Evolutionary conservation across 2,888 invertebrate species (phyloP).

Genomic region (Drosophila birchii): DNA sequence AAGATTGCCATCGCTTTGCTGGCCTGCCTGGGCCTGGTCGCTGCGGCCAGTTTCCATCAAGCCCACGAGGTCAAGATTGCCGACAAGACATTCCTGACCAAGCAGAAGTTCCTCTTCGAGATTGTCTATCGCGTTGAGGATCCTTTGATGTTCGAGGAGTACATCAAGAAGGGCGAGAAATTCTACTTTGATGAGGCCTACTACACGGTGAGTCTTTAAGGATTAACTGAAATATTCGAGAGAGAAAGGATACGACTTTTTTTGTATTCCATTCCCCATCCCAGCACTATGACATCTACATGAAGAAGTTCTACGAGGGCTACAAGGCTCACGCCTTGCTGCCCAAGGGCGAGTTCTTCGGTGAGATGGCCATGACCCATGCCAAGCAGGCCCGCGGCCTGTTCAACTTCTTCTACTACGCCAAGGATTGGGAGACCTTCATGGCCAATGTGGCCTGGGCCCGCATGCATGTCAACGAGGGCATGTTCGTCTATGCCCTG

Average conservation of each 20-base stretch:
- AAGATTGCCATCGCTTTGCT: conserved; percentile 26
- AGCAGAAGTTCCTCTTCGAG: conserved; percentile 26
- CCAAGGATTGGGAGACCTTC: conserved; percentile 31
- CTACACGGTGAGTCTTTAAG: conserved; percentile 7
- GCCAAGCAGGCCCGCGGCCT: conserved; percentile 30
- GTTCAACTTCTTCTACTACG: conserved; percentile 29
- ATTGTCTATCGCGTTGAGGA: conserved; percentile 23
- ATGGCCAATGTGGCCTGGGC: conserved; percentile 18
- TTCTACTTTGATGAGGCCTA: conserved; percentile 1
- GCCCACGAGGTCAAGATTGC: conserved; percentile 21
- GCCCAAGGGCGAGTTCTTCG: conserved; percentile 31
- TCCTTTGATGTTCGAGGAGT: conserved; percentile 15
- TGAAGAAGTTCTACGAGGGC: conserved; percentile 17
- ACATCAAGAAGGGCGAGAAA: conserved; percentile 10
- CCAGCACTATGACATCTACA: conserved; percentile 21
- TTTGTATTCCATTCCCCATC: too few species aligned
- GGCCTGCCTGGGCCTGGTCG: conserved; percentile 26
- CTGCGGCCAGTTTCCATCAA: conserved; percentile 12
- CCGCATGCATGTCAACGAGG: conserved; percentile 29
- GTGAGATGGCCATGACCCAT: conserved; percentile 5
- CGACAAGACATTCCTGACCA: conserved; percentile 10
- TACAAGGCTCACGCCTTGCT: conserved; percentile 20
- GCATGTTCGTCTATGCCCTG: conserved; percentile 24
- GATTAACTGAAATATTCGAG: not conserved
- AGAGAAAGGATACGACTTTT: not conserved